Evolutionary conservation across 2,113 vertebrate species (phyloP), one percentile per base, ranked within the genome.

Genomic region (Solenodon paradoxus): DNA sequence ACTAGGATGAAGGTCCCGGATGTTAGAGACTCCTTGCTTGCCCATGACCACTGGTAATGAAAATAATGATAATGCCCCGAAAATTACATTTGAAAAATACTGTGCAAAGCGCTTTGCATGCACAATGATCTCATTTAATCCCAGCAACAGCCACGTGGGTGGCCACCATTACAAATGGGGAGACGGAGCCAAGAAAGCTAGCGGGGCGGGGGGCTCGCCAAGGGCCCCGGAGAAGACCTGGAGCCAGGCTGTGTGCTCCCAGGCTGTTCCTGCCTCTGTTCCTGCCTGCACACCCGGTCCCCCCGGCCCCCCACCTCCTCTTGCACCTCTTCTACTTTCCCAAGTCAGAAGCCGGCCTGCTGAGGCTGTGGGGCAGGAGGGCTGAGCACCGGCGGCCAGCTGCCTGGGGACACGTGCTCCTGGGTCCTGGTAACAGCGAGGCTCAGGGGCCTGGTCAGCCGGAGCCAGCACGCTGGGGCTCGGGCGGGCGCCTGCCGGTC

Each of bases 371-470:
- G 15, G 63, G 32, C 30, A 4, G 42, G 38, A 3, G 0, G 17
- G 12, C 7, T 1, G 3, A 68, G 32, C 22, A 24, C 5, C 9
- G 2, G 92, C n/a, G 91, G 32, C 53, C n/a, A n/a, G 16, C 24
- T 0, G 3, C 8, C 17, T 1, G 47, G 45, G 47, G 32, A 15
- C 7, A 0, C 19, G 55, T 7, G 80, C 80, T 20, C n/a, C n/a
- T n/a, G 6, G 28, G 38, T 59, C 30, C 0, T 1, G 57, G 28
- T 4, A n/a, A 17, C 22, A 5, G 42, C 1, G 1, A 1, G 1
- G 6, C 20, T 9, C 57, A 2, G 45, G 55, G 3, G 3, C 24
- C 74, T 28, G 40, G 77, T 59, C 28, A 4, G 8, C 13, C 63
- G 2, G 35, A 26, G 32, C 12, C 11, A 6, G 69, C 49, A 0